Evolutionary conservation across 2,113 vertebrate genomes (phyloP).

Genomic region (Gulo gulo): DNA sequence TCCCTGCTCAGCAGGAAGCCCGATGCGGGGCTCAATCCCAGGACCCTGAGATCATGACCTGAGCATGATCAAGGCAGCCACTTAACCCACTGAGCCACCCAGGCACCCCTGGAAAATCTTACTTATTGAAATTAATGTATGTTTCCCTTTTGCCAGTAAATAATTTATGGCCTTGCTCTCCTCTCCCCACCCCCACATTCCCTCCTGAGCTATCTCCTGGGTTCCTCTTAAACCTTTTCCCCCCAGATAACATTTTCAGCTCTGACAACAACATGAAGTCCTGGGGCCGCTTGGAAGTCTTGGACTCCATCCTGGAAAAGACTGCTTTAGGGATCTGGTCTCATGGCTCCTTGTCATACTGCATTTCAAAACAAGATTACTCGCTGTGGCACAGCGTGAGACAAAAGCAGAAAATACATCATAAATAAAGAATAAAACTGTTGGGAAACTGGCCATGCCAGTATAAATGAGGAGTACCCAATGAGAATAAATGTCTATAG

Average conservation of each 20-base stretch:
- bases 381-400: constrained; percentile 55
- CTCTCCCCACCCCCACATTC: background rate
- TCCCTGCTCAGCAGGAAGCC: too few relatives aligned
- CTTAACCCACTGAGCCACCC: too few relatives aligned
- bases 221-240: background rate
- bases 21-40: too few relatives aligned
- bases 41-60: too few relatives aligned
- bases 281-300: background rate
- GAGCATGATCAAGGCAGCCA: too few relatives aligned
- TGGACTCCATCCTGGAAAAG: background rate
- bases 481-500: constrained; percentile 48
- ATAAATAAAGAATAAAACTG: constrained; percentile 62
- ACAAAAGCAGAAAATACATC: constrained; percentile 52
- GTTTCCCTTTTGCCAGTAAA: constrained; percentile 22
- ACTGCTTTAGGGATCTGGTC: background rate
- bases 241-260: constrained; percentile 14
- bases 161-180: background rate
- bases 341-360: constrained; percentile 4
- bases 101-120: background rate
- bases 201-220: background rate
- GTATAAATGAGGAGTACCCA: constrained; percentile 44
- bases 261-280: background rate
- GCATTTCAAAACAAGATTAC: constrained; percentile 51
- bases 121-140: background rate
- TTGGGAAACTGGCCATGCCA: constrained; percentile 25